A percentile compares a stretch with the other conserved stretches of the same genome.
Evolutionary conservation across 2,797 vertebrate species (phyloP).

Genomic region (Rhabdomys pumilio): DNA sequence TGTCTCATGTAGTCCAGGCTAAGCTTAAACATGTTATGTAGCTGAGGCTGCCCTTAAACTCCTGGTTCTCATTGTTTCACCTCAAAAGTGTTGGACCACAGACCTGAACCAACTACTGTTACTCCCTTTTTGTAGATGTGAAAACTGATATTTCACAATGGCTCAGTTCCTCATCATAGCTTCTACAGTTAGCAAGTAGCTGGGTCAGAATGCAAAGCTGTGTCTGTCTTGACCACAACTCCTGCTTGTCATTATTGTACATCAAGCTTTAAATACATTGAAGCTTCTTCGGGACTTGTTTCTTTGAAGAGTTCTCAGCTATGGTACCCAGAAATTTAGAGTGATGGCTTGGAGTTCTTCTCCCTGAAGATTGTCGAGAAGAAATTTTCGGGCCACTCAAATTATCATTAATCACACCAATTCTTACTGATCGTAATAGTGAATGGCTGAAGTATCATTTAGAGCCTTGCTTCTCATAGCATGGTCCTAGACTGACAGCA

Average conservation of each 20-base stretch:
- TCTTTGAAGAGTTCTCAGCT: background rate
- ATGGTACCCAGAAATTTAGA: background rate
- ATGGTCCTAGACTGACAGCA: background rate
- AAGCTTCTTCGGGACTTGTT: background rate
- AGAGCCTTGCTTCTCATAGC: background rate
- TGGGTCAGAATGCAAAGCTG: background rate
- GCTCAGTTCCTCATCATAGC: background rate
- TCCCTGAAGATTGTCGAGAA: background rate
- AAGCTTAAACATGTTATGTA: background rate
- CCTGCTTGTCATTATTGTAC: background rate
- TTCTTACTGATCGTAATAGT: background rate
- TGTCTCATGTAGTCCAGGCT: background rate
- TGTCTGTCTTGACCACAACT: background rate
- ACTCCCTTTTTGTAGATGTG: background rate
- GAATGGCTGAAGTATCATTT: background rate
- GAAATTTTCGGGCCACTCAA: background rate
- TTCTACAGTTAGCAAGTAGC: background rate
- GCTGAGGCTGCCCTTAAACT: background rate
- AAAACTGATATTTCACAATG: conserved; percentile 25
- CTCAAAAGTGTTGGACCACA: background rate
- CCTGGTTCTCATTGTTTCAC: background rate
- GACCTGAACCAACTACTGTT: background rate
- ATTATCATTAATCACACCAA: background rate
- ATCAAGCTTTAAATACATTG: background rate
- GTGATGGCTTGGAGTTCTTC: background rate